Conservation (phyloP, 2,797 vertebrate species). For the Bradypodion ventrale region DNA sequence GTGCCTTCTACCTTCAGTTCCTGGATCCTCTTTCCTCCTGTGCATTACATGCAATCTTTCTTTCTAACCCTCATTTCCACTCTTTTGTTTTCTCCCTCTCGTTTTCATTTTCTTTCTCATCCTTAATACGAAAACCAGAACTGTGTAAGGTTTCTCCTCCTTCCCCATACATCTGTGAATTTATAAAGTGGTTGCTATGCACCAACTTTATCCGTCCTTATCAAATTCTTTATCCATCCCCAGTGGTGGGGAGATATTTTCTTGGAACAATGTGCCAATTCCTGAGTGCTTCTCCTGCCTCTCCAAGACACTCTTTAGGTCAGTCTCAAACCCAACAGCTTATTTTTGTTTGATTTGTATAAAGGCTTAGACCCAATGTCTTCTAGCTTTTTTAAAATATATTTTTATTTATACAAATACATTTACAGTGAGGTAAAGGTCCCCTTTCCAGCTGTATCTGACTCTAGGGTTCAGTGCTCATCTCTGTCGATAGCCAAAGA, state of each 20-base stretch:
- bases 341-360: not conserved
- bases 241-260: not conserved
- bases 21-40: not conserved
- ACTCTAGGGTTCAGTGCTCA: too few relatives aligned
- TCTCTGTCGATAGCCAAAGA: too few relatives aligned
- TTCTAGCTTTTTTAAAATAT: too few relatives aligned
- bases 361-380: too few relatives aligned
- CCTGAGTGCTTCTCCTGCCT: conserved; percentile 55
- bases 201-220: not conserved
- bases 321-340: too few relatives aligned
- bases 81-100: not conserved
- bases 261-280: conserved; percentile 55
- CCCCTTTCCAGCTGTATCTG: too few relatives aligned
- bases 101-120: not conserved
- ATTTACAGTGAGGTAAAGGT: too few relatives aligned
- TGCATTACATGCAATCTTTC: too few relatives aligned
- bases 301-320: too few relatives aligned
- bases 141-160: not conserved
- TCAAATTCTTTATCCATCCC: not conserved
- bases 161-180: not conserved
- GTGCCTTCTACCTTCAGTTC: not conserved
- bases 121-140: not conserved
- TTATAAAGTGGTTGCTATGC: not conserved
- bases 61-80: not conserved
- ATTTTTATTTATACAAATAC: too few relatives aligned